Conservation (phyloP, 2,113 vertebrate species). For the Vimba vimba region DNA sequence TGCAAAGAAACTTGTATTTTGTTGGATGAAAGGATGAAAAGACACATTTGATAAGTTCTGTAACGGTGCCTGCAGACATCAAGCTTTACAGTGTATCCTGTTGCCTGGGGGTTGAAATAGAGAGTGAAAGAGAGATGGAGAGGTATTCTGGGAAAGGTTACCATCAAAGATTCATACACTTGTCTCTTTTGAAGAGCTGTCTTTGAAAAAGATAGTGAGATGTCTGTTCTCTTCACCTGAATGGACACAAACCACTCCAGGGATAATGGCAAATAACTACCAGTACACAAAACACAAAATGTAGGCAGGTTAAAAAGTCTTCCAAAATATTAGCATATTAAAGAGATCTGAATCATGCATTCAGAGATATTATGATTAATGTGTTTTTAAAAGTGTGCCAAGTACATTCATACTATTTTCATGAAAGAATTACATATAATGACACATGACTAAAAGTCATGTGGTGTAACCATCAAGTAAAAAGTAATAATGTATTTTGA, state of each 20-base stretch:
- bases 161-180: conserved; percentile 56
- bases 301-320: neutral
- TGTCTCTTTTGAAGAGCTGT: conserved; percentile 55
- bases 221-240: conserved; percentile 37
- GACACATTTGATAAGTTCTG: conserved; percentile 7
- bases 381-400: neutral
- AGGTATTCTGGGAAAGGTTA: conserved; percentile 59
- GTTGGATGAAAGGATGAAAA: conserved; percentile 7
- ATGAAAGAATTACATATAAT: neutral
- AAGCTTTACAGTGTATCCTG: neutral
- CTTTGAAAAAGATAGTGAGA: conserved; percentile 48
- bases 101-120: neutral
- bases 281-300: neutral
- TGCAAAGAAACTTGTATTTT: neutral
- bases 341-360: neutral
- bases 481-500: neutral
- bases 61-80: neutral
- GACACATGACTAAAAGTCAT: neutral
- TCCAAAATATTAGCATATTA: neutral
- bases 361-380: neutral
- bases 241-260: conserved; percentile 25
- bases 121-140: conserved; percentile 20
- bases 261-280: conserved; percentile 29
- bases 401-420: neutral
- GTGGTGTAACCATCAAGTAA: neutral